Conservation (phyloP, 1,140 invertebrate genomes). For the Drosophila ananassae region DNA sequence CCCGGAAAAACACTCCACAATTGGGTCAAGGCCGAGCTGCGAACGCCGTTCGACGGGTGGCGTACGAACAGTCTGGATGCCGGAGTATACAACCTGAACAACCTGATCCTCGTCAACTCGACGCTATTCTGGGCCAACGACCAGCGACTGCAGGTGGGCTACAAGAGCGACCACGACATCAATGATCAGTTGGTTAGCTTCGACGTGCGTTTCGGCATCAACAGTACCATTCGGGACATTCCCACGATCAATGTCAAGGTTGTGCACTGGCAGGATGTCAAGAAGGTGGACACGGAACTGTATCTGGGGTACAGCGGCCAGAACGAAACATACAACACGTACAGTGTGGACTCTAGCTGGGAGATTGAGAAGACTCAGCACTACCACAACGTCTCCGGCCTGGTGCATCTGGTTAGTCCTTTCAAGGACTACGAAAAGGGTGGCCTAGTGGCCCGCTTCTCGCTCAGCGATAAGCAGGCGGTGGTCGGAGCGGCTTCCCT, state of each 20-base stretch:
- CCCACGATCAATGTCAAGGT: conserved; percentile 85
- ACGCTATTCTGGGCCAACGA: conserved; percentile 86
- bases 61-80: conserved; percentile 87
- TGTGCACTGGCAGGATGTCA: conserved; percentile 85
- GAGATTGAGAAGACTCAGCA: conserved; percentile 82
- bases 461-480: conserved; percentile 86
- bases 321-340: conserved; percentile 83
- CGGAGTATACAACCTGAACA: conserved; percentile 72
- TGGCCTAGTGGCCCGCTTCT: conserved; percentile 87
- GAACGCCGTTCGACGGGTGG: conserved; percentile 91
- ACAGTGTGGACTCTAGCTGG: conserved; percentile 86
- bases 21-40: conserved; percentile 85
- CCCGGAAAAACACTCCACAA: conserved; percentile 84
- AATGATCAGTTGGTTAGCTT: conserved; percentile 82
- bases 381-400: conserved; percentile 86
- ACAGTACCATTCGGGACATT: conserved; percentile 86
- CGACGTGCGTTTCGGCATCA: conserved; percentile 85
- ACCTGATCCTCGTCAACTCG: conserved; percentile 77
- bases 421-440: conserved; percentile 88
- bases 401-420: conserved; percentile 85
- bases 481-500: conserved; percentile 88
- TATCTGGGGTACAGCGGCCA: conserved; percentile 80
- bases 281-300: conserved; percentile 85
- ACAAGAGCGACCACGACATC: conserved; percentile 84
- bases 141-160: conserved; percentile 85